Conservation (phyloP, 2,888 invertebrate species). For the Mimachlamys varia region DNA sequence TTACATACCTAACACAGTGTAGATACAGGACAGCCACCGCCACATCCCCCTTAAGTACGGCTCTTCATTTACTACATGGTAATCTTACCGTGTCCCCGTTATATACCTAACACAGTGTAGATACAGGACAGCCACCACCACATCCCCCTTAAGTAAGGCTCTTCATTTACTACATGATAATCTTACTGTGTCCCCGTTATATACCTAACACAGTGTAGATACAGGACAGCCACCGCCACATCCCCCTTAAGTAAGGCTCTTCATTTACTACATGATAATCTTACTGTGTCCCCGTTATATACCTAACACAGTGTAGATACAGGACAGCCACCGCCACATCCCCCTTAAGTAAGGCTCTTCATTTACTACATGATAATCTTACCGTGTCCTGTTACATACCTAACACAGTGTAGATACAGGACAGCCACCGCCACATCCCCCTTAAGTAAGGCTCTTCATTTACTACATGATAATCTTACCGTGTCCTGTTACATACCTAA, state of each 20-base stretch:
- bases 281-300: too few relatives aligned
- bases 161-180: conserved; percentile 85
- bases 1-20: too few relatives aligned
- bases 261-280: conserved; percentile 85
- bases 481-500: too few relatives aligned
- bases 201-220: conserved; percentile 61
- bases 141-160: conserved; percentile 88
- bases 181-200: too few relatives aligned
- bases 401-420: conserved; percentile 78
- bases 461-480: too few relatives aligned
- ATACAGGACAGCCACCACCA: conserved; percentile 91
- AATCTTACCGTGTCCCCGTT: too few relatives aligned
- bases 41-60: conserved; percentile 90
- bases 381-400: too few relatives aligned
- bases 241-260: conserved; percentile 88
- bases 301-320: conserved; percentile 68
- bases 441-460: conserved; percentile 87
- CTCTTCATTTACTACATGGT: conserved; percentile 86
- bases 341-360: conserved; percentile 88
- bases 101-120: conserved; percentile 47
- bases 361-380: conserved; percentile 85
- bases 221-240: conserved; percentile 92
- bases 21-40: conserved; percentile 88
- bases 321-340: conserved; percentile 92
- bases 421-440: conserved; percentile 93